Conservation (phyloP, 92 coral and sea anemone genomes). For the Parazoanthus darwini region DNA sequence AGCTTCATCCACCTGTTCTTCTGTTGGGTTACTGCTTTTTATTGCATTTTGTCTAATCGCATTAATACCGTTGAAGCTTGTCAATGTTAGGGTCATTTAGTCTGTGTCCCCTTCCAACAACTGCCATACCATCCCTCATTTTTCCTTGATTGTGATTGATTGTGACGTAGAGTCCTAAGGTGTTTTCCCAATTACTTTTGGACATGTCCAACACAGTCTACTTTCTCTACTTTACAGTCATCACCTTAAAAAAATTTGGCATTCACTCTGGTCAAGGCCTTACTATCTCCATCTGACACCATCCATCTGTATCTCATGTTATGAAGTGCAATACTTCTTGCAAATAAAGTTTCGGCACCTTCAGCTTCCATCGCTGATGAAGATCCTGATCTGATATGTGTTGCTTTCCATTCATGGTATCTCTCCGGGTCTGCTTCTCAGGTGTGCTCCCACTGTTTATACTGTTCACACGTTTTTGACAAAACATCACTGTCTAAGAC, state of each 20-base stretch:
- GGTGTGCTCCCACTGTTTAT: too few relatives aligned
- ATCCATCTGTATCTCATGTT: not conserved
- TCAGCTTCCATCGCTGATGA: not conserved
- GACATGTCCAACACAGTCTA: slow-evolving; percentile 52
- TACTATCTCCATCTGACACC: slow-evolving; percentile 20
- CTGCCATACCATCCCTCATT: slow-evolving; percentile 23
- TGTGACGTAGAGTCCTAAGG: slow-evolving; percentile 32
- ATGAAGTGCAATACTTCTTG: not conserved
- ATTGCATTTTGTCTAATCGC: slow-evolving; percentile 1
- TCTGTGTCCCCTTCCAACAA: not conserved
- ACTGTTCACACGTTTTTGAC: too few relatives aligned
- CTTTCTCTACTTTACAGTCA: slow-evolving; percentile 38
- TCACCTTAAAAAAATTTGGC: slow-evolving; percentile 23
- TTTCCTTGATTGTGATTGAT: slow-evolving; percentile 36
- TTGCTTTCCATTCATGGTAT: slow-evolving; percentile 48
- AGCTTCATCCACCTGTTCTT: slow-evolving; percentile 3
- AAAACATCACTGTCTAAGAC: too few relatives aligned
- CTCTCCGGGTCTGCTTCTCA: too few relatives aligned
- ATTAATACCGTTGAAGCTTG: slow-evolving; percentile 16
- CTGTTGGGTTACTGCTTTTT: not conserved
- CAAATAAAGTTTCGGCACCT: not conserved
- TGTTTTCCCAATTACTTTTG: slow-evolving; percentile 40
- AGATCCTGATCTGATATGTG: slow-evolving; percentile 40
- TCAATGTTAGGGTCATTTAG: slow-evolving; percentile 3
- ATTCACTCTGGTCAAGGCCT: slow-evolving; percentile 1